Conservation (phyloP, 1,140 invertebrate genomes). For the Epicauta chinensis region DNA sequence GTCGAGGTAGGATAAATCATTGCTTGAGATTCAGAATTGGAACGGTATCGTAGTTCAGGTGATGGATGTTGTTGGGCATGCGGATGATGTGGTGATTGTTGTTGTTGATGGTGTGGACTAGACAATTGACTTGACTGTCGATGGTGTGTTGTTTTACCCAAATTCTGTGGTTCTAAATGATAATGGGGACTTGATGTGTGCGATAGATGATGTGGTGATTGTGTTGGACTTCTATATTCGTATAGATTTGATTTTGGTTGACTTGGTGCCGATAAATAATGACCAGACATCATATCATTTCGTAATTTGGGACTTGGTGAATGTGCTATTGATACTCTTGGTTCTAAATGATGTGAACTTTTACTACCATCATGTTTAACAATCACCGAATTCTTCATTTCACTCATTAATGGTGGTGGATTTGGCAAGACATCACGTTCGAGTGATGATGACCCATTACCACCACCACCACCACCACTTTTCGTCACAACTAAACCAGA, state of each 20-base stretch:
- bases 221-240: conserved; percentile 52
- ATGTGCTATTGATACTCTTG: conserved; percentile 51
- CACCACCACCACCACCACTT: conserved; percentile 36
- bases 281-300: conserved; percentile 51
- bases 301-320: conserved; percentile 58
- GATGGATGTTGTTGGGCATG: conserved; percentile 45
- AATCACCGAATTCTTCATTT: conserved; percentile 69
- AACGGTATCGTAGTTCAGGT: conserved; percentile 42
- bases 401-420: conserved; percentile 55
- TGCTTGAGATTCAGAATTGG: conserved; percentile 23
- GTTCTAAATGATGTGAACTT: conserved; percentile 49
- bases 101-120: conserved; percentile 44
- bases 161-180: conserved; percentile 37
- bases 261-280: conserved; percentile 53
- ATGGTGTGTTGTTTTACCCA: conserved; percentile 31
- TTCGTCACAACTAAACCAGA: conserved; percentile 41
- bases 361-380: conserved; percentile 65
- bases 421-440: conserved; percentile 52
- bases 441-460: conserved; percentile 4
- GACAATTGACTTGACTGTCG: conserved; percentile 38
- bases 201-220: conserved; percentile 49
- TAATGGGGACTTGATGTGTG: conserved; percentile 36
- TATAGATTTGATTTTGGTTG: conserved; percentile 42
- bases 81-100: conserved; percentile 43
- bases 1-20: conserved; percentile 33